Evolutionary conservation across 2,113 vertebrate species (phyloP).

Genomic region (Panurus biarmicus): DNA sequence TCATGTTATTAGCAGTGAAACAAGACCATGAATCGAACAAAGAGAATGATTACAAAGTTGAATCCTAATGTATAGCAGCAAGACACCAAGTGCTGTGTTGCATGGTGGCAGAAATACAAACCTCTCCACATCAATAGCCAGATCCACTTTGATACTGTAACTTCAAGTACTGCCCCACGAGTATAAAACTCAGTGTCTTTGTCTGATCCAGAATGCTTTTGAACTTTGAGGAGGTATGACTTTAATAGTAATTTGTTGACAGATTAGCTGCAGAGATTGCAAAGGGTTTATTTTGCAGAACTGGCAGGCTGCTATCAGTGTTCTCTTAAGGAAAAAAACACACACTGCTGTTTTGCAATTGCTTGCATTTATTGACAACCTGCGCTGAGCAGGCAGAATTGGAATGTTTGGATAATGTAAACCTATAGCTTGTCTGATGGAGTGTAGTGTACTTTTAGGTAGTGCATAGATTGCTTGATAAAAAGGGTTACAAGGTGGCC

Average conservation of each 20-base stretch:
- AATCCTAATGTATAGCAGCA: not conserved
- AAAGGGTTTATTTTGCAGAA: slow-evolving; percentile 66
- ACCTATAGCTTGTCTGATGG: slow-evolving; percentile 64
- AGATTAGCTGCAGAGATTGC: slow-evolving; percentile 53
- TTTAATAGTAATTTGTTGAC: slow-evolving; percentile 72
- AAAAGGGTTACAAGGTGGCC: slow-evolving; percentile 68
- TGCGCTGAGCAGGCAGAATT: slow-evolving; percentile 73
- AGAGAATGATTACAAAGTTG: not conserved
- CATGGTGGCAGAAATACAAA: not conserved
- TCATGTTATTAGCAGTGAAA: slow-evolving; percentile 28
- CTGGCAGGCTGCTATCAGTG: slow-evolving; percentile 56
- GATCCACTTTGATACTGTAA: slow-evolving; percentile 19
- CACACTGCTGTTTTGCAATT: slow-evolving; percentile 59
- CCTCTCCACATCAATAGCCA: slow-evolving; percentile 32
- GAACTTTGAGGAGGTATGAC: slow-evolving; percentile 60
- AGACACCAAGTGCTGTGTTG: slow-evolving; percentile 3
- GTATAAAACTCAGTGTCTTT: slow-evolving; percentile 20
- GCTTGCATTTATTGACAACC: slow-evolving; percentile 72
- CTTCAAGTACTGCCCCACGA: slow-evolving; percentile 51
- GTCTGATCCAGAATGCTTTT: slow-evolving; percentile 47
- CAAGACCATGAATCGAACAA: slow-evolving; percentile 1
- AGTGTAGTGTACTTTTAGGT: slow-evolving; percentile 61
- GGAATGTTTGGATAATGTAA: slow-evolving; percentile 80
- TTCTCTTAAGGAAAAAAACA: slow-evolving; percentile 51
- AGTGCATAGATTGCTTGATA: slow-evolving; percentile 68